Evolutionary conservation across 1,140 invertebrate genomes (phyloP), one percentile per base, ranked within the genome.

Genomic region (Drosophila parabipectinata): DNA sequence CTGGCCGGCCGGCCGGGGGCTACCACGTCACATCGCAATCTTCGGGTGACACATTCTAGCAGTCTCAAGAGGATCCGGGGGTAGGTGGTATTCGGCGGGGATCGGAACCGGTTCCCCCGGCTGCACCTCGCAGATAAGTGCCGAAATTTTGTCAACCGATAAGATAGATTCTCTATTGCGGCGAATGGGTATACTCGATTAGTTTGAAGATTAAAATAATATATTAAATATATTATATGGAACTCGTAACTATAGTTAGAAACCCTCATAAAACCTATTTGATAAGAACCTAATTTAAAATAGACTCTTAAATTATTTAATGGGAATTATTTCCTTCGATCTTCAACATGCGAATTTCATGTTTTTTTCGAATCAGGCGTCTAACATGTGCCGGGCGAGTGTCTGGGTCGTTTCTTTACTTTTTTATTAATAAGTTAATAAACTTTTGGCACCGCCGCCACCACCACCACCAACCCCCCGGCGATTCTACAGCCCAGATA

Each of bases 41-140:
- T 61, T 79, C 72, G 68, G 71, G 79, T 87, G 82, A 87, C 82
- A 87, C 83, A 87, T 87, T 87, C 58, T 48, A 45, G 15, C 53
- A 51, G 59, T 39, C 57, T 47, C 37, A 45, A 51, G 41, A n/a
- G 21, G 15, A 24, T 18, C 28, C 8, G 34, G 34, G 9, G 30
- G 30, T 1, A 18, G 15, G 30, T 32, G 10, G 24, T 28, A 9
- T 9, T 26, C 18, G 45, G 28, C 39, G 56, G 37, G 30, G 10
- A 45, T 45, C 50, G 68, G 73, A 73, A 85, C 77, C 74, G 68
- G 74, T 87, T 85, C n/a, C 44, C 63, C 34, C 32, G 15, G 28
- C 51, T 74, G 56, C 62, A 64, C 50, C 44, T 52, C 26, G 45
- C 52, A 53, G 59, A 78, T 67, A 75, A 76, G 59, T 61, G 63